Conservation (phyloP, 2,888 invertebrate genomes). For the Latrodectus elegans region DNA sequence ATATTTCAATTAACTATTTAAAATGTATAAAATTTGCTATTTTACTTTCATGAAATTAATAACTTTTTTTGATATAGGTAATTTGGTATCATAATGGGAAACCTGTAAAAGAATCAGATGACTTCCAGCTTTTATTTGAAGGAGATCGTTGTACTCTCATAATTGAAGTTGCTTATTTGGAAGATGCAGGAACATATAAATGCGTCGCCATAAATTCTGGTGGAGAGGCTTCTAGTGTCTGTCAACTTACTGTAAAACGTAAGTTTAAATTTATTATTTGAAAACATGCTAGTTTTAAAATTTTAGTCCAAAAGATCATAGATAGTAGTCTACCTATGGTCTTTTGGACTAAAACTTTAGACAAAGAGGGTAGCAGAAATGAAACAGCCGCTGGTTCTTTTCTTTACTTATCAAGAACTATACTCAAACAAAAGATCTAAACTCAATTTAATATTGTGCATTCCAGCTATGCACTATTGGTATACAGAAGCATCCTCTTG, state of each 20-base stretch:
- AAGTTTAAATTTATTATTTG: conserved; percentile 1
- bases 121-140: conserved; percentile 85
- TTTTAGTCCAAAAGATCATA: no score
- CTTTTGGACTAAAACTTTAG: no score
- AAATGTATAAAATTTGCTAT: background rate
- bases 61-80: conserved; percentile 46
- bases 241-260: conserved; percentile 77
- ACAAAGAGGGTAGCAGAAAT: no score
- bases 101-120: conserved; percentile 79
- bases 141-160: conserved; percentile 86
- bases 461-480: no score
- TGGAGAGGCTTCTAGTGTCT: conserved; percentile 85
- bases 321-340: no score
- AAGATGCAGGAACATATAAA: conserved; percentile 89
- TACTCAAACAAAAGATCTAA: no score
- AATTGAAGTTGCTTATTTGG: conserved; percentile 85
- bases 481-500: no score
- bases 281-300: no score
- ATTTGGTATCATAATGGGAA: conserved; percentile 71
- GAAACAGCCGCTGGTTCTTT: no score
- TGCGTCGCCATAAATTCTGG: conserved; percentile 90
- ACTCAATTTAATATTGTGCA: no score
- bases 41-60: background rate
- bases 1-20: no score
- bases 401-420: no score